Evolutionary conservation across 1,140 invertebrate genomes (phyloP).

Genomic region (Dufourea novaeangliae): DNA sequence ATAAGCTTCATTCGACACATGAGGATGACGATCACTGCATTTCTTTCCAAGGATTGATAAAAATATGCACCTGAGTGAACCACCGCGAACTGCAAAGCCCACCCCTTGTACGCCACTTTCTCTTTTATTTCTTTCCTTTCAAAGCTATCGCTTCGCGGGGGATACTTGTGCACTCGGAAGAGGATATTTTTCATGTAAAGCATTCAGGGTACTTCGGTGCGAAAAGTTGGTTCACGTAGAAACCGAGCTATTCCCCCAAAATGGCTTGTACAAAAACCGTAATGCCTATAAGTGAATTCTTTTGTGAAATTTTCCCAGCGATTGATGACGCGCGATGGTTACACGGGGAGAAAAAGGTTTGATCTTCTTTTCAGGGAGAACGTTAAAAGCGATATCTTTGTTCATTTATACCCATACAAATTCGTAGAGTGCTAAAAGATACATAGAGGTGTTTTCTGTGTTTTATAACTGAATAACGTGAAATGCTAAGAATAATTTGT

Average conservation of each 20-base stretch:
- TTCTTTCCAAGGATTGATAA: neutral
- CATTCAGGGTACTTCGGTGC: slow-evolving; percentile 17
- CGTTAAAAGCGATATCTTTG: neutral
- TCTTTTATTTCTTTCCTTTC: slow-evolving; percentile 37
- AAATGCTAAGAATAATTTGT: too few species aligned
- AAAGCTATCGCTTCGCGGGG: slow-evolving; percentile 19
- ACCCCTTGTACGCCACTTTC: neutral
- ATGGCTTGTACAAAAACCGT: slow-evolving; percentile 9
- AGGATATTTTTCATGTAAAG: slow-evolving; percentile 42
- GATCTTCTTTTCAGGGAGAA: neutral
- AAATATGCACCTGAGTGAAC: slow-evolving; percentile 20
- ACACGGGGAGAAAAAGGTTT: neutral
- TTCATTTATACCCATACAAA: neutral
- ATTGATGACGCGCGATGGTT: neutral
- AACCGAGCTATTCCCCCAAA: slow-evolving; percentile 18
- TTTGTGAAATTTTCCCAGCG: neutral
- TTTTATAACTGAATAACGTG: too few species aligned
- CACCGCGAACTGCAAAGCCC: slow-evolving; percentile 8
- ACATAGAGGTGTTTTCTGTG: too few species aligned
- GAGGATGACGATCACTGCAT: neutral
- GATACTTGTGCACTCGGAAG: slow-evolving; percentile 24
- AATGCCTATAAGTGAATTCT: slow-evolving; percentile 25
- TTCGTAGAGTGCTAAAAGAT: neutral
- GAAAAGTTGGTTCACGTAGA: slow-evolving; percentile 3
- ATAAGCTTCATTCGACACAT: too few species aligned